A percentile compares a stretch with the other conserved stretches of the same genome.
These are phyloP conservation scores for Cataglyphis hispanica DNA, from an alignment of 1,140 invertebrate species.

Conservation along the genomic window DNA sequence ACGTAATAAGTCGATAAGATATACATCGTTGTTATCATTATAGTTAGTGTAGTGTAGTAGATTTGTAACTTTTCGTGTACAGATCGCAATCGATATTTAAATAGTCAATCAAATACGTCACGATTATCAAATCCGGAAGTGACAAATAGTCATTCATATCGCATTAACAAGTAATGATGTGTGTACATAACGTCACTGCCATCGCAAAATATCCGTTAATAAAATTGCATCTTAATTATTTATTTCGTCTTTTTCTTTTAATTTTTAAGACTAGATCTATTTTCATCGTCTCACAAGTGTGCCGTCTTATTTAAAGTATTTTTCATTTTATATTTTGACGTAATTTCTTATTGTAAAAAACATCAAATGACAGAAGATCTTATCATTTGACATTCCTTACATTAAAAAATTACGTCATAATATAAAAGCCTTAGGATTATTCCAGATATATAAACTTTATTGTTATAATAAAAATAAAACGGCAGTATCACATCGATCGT, in stretches of 20 bases:
- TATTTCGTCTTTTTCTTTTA: not conserved
- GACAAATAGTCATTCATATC: constrained; percentile 36
- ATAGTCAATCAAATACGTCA: not conserved
- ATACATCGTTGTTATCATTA: not conserved
- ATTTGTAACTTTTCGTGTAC: constrained; percentile 30
- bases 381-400: not conserved
- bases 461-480: constrained; percentile 30
- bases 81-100: constrained; percentile 29
- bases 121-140: not conserved
- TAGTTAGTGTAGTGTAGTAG: constrained; percentile 25
- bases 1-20: not conserved
- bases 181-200: constrained; percentile 58
- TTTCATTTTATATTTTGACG: not conserved
- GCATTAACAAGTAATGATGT: not conserved
- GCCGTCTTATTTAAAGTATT: not conserved
- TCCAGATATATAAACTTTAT: not conserved
- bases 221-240: constrained; percentile 30
- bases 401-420: no score
- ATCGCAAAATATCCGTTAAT: constrained; percentile 55
- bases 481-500: not conserved
- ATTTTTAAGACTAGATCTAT: not conserved
- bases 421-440: no score
- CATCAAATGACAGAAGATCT: not conserved
- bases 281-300: not conserved
- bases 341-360: not conserved